A percentile compares a stretch with the other conserved stretches of the same genome.
phyloP scores from a whole-genome alignment of 2,888 invertebrate genomes.

The Octonoba sinensis region DNA sequence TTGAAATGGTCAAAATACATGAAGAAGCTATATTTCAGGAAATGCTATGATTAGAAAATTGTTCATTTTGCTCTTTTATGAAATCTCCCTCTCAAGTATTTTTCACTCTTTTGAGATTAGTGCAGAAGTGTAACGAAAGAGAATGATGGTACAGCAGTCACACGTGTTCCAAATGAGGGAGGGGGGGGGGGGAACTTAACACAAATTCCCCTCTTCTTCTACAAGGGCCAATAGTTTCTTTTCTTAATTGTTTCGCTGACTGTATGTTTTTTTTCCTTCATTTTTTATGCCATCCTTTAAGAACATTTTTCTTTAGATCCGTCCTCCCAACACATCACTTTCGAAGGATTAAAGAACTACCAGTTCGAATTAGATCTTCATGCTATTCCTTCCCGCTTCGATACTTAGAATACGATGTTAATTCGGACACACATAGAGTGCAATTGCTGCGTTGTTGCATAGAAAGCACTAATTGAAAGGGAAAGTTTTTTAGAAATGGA shows the following conservation, averaged over 20 bases:
- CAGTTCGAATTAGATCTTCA: constrained; percentile 49
- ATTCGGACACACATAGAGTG: constrained; percentile 46
- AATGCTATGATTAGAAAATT: too few species aligned
- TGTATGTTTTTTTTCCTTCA: constrained; percentile 18
- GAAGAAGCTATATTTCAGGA: too few species aligned
- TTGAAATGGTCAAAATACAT: too few species aligned
- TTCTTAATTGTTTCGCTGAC: constrained; percentile 55
- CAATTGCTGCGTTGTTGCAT: constrained; percentile 29
- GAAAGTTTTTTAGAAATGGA: constrained; percentile 48
- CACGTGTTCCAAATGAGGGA: too few species aligned
- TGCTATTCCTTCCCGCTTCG: constrained; percentile 32
- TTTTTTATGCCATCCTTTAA: constrained; percentile 36
- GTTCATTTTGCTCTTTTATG: too few species aligned
- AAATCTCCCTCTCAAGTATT: too few species aligned
- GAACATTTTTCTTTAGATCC: constrained; percentile 22
- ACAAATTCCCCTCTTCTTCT: constrained; percentile 24
- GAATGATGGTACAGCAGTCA: too few species aligned
- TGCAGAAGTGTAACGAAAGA: too few species aligned
- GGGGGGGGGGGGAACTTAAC: too few species aligned
- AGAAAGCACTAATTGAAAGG: constrained; percentile 58
- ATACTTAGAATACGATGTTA: constrained; percentile 28
- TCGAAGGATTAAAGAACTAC: too few species aligned
- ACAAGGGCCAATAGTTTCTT: constrained; percentile 23
- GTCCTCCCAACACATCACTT: not conserved
- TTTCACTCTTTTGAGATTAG: too few species aligned